Conservation (phyloP, 1,140 invertebrate genomes). For the Cecropterus lyciades region DNA sequence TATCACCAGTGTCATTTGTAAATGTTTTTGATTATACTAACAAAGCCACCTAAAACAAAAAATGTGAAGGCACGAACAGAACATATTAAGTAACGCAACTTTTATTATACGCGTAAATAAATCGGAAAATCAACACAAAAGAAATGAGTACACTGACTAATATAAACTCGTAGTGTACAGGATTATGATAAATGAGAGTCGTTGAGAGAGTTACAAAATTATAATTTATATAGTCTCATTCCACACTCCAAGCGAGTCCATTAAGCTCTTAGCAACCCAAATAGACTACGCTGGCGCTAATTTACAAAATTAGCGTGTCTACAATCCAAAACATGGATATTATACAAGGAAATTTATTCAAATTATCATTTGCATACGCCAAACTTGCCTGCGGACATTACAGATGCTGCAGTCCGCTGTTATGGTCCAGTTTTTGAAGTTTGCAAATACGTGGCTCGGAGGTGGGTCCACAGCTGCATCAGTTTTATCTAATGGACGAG, state of each 20-base stretch:
- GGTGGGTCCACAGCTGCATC: constrained; percentile 71
- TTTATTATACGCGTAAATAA: too few species aligned
- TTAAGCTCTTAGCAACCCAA: constrained; percentile 28
- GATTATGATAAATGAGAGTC: too few species aligned
- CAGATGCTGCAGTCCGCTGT: constrained; percentile 63
- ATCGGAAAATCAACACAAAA: too few species aligned
- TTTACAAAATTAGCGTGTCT: constrained; percentile 43
- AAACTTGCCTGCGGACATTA: constrained; percentile 44
- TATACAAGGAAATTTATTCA: constrained; percentile 51
- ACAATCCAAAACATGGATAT: constrained; percentile 38
- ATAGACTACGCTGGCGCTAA: constrained; percentile 5
- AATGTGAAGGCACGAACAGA: too few species aligned
- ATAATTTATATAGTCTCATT: constrained; percentile 20
- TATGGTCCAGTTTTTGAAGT: constrained; percentile 68
- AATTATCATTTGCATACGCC: constrained; percentile 60
- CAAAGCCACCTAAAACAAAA: too few species aligned
- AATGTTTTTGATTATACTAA: too few species aligned
- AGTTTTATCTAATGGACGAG: constrained; percentile 24
- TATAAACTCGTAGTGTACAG: too few species aligned
- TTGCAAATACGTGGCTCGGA: constrained; percentile 65
- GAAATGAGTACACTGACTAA: too few species aligned
- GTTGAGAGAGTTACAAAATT: constrained; percentile 11
- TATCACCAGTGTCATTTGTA: too few species aligned
- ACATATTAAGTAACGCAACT: too few species aligned
- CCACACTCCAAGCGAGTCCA: constrained; percentile 11